Evolutionary conservation across 2,888 invertebrate species (phyloP).

Genomic region (Anagyrus pseudococci): DNA sequence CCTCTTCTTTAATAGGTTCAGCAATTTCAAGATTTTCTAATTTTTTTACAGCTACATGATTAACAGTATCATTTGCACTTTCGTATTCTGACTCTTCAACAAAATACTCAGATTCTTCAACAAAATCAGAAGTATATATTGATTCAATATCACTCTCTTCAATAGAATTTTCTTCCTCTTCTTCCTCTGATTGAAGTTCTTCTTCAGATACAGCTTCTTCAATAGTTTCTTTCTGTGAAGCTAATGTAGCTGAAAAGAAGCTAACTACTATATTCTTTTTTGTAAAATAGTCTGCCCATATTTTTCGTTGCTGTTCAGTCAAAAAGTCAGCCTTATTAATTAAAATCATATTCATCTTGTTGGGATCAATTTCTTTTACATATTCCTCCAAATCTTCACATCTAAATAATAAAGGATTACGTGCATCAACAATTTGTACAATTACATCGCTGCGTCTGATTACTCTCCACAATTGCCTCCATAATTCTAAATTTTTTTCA

Average conservation of each 20-base stretch:
- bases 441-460: conserved; percentile 95
- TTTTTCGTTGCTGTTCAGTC: conserved; percentile 77
- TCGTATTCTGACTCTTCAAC: conserved; percentile 48
- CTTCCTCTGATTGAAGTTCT: conserved; percentile 38
- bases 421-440: conserved; percentile 93
- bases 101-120: conserved; percentile 9
- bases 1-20: conserved; percentile 22
- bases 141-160: conserved; percentile 39
- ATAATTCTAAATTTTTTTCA: conserved; percentile 96
- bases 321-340: conserved; percentile 96
- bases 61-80: conserved; percentile 37
- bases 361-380: conserved; percentile 75
- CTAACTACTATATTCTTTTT: conserved; percentile 73
- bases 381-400: conserved; percentile 91
- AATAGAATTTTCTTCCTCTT: conserved; percentile 37
- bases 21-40: conserved; percentile 33
- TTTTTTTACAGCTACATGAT: conserved; percentile 22
- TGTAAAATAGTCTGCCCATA: conserved; percentile 88
- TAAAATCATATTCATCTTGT: conserved; percentile 82
- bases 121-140: conserved; percentile 38
- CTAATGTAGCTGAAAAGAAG: conserved; percentile 87
- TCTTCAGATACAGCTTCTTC: conserved; percentile 41
- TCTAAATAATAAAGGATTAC: conserved; percentile 93
- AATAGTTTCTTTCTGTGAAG: conserved; percentile 62
- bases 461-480: conserved; percentile 98